Conservation (phyloP, 1,140 invertebrate genomes). For the Zophobas morio region DNA sequence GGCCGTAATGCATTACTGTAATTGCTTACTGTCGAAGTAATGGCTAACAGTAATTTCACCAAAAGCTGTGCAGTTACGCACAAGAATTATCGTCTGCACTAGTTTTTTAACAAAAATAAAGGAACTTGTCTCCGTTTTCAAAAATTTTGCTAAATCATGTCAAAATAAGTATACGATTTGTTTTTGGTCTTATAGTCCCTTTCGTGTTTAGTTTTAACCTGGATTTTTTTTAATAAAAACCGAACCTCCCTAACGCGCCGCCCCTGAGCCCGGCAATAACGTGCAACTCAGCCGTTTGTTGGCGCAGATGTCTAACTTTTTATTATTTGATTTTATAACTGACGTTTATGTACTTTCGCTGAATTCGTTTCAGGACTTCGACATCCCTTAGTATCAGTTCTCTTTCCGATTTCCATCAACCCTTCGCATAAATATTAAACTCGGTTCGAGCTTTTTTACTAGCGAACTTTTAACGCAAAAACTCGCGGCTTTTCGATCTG, state of each 20-base stretch:
- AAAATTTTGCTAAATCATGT: background rate
- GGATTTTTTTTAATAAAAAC: no score
- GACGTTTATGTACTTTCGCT: conserved; percentile 14
- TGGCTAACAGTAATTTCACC: no score
- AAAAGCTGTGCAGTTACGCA: no score
- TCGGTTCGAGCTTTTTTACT: background rate
- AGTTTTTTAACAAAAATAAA: no score
- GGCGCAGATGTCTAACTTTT: conserved; percentile 6
- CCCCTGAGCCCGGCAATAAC: no score
- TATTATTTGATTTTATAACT: conserved; percentile 13
- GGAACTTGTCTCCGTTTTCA: background rate
- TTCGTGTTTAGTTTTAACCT: no score
- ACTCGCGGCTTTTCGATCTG: background rate
- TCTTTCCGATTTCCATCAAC: conserved; percentile 1
- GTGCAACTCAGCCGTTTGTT: background rate
- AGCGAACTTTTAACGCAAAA: conserved; percentile 3
- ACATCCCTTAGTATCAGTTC: background rate
- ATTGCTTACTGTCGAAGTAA: no score
- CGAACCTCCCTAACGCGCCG: no score
- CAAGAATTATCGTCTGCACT: no score
- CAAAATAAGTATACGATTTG: no score
- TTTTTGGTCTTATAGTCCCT: no score
- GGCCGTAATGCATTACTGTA: background rate
- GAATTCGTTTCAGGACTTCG: background rate
- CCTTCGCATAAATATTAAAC: conserved; percentile 13